Base-by-base conservation (phyloP, 2,888 invertebrate genomes). In the Tipula lateralis region DNA sequence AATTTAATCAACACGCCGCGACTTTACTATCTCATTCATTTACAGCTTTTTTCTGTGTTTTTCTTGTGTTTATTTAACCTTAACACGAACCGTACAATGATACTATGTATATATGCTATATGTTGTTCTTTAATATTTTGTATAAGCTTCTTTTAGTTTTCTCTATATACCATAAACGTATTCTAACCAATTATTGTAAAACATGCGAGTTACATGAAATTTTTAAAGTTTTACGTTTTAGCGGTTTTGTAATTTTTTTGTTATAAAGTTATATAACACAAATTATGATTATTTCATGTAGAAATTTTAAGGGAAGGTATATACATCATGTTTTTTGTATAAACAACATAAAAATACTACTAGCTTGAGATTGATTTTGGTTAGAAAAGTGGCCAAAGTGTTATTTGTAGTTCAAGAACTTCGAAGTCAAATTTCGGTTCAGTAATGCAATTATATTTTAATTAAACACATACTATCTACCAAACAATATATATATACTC, bases 1-100 rank as follows among this genome's bases (percentile, higher is more conserved):
- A 66, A 66, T 66, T 66, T 66, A 24, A 66, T 66, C 66, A 66
- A 66, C 66, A 66, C 66, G 24, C 66, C 24, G 66, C 66, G 1
- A 66, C 66, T 66, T 66, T 66, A 66, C 66, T 66, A 66, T 66
- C 66, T 66, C 66, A 66, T 66, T 66, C 24, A 66, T 66, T 66
- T 66, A 66, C 66, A 19, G 24, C 66, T 24, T 66, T 44, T 50
- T 66, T 66, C 24, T 66, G 19, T 66, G 24, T 66, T 66, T 66
- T 12, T 66, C 24, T 66, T 66, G 66, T 66, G 24, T 66, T 66
- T 66, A 66, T 66, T 66, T 66, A 66, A 66, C 66, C 66, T 66
- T 24, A 66, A 1, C 66, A 66, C 66, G 66, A 66, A 66, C 66
- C 2, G 66, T 24, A 66, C 66, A 66, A 24, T 66, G 4, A 66